Conservation (phyloP, 1,140 invertebrate genomes). For the Steinernema feltiae region DNA sequence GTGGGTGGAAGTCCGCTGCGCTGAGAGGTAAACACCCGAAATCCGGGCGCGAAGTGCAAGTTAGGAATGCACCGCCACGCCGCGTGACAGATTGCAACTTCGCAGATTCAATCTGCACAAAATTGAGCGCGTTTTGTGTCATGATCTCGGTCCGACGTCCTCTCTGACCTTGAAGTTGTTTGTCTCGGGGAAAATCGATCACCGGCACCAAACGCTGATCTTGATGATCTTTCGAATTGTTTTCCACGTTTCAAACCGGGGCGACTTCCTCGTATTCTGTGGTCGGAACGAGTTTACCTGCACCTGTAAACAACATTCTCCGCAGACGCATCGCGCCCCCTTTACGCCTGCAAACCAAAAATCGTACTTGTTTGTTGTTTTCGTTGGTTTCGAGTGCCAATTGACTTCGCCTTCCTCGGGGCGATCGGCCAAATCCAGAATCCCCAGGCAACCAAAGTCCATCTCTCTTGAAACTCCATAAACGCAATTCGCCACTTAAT, state of each 20-base stretch:
- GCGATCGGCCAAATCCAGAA: neutral
- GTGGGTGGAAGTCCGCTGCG: neutral
- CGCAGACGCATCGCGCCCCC: neutral
- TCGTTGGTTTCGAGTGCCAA: neutral
- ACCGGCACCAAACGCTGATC: neutral
- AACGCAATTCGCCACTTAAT: constrained; percentile 8
- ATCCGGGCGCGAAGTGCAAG: neutral
- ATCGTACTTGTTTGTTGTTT: neutral
- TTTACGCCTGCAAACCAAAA: neutral
- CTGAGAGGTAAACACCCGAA: neutral
- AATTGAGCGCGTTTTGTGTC: neutral
- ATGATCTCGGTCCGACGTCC: neutral
- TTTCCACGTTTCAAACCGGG: neutral
- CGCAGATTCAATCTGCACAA: neutral
- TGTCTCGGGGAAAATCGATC: constrained; percentile 1
- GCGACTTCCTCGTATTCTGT: neutral
- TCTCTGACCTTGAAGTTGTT: neutral
- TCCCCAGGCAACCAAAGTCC: neutral
- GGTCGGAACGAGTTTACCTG: neutral
- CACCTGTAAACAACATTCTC: neutral
- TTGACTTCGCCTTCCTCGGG: neutral
- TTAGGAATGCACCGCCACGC: no score
- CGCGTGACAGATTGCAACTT: neutral
- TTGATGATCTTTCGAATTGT: neutral
- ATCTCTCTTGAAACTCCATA: constrained; percentile 2